Base-by-base conservation (phyloP, 1,140 invertebrate species). In the Prorops nasuta region DNA sequence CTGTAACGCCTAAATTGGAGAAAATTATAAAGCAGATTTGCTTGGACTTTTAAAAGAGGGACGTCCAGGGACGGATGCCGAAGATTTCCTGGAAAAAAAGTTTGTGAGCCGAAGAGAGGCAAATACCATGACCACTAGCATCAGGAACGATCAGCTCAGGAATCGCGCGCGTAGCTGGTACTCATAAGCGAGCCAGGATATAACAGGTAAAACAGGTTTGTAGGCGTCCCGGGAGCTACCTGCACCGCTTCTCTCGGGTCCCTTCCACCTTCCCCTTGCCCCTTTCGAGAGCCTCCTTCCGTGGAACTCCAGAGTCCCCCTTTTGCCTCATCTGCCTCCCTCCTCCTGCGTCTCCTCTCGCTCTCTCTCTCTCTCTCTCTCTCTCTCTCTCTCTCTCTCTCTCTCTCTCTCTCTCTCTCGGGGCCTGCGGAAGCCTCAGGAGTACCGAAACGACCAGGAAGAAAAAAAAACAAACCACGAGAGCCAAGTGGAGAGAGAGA, bases 161-260 rank as follows among this genome's bases (percentile, higher is more conserved):
- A 51, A 51, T 34, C 17, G 49, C n/a, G n/a, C n/a, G n/a, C n/a
- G n/a, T n/a, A n/a, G n/a, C n/a, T 46, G 43, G 35, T 50, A 32
- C 14, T 54, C 37, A 22, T 54, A 55, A 54, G 56, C 54, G 41
- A 47, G 44, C 40, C 56, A 61, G 63, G 57, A 67, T 52, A 70
- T 69, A 74, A 73, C 71, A 71, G 70, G 72, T 72, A 69, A 71
- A 75, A 73, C 72, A 67, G 72, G 72, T 75, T 73, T 74, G 72
- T 72, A 69, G 72, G 71, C 67, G 72, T 72, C 71, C 64, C 51
- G 42, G 52, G 63, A 55, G 63, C 71, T 73, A 71, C 72, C 72
- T 72, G 72, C 68, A 67, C 64, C 58, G 61, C 60, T 69, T 58
- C 64, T 58, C 49, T 38, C 41, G 34, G 22, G 40, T 42, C 51